Evolutionary conservation across 1,140 invertebrate species (phyloP), one percentile per base, ranked within the genome.

Genomic region (Proales similis): DNA sequence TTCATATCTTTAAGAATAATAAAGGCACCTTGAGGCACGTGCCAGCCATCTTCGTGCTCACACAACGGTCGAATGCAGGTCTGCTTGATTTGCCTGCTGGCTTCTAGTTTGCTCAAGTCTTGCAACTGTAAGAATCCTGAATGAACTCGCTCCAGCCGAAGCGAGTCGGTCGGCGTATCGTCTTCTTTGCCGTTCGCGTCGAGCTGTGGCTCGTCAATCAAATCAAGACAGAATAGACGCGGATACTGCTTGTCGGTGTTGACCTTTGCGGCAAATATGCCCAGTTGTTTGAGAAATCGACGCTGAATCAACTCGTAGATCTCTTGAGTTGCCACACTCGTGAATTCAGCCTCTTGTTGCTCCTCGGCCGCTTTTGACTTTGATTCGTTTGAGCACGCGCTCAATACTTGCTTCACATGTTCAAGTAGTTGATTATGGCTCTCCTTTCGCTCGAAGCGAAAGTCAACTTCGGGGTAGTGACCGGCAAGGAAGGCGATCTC

Each of bases 231-330:
- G 17, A 46, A 61, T 45, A 61, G 30, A 19, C 17, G 26, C 7
- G 57, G 57, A 46, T 61, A 61, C 11, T 19, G 24, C 24, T 42
- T 17, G n/a, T 42, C 26, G n/a, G 20, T 42, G 22, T 36, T 71
- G 70, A 26, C 70, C 67, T 14, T 48, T 47, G 4, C 67, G 48
- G 3, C 68, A 67, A 69, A 71, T 20, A 67, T 63, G 22, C 60
- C 64, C 14, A 72, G 65, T 64, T 72, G 71, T n/a, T 70, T 65
- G 11, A 72, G 57, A 48, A 74, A 71, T 63, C 71, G 71, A 30
- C 72, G 66, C 65, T 74, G 72, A 1, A 69, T 70, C 22, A 74
- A 57, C 64, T 74, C 72, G 66, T 67, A 70, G 42, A 74, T 62
- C 51, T 74, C 72, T 70, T 74, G 49, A 9, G 36, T 14, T 12